phyloP scores from a whole-genome alignment of 2,888 invertebrate species.

The Nemurella pictetii region DNA sequence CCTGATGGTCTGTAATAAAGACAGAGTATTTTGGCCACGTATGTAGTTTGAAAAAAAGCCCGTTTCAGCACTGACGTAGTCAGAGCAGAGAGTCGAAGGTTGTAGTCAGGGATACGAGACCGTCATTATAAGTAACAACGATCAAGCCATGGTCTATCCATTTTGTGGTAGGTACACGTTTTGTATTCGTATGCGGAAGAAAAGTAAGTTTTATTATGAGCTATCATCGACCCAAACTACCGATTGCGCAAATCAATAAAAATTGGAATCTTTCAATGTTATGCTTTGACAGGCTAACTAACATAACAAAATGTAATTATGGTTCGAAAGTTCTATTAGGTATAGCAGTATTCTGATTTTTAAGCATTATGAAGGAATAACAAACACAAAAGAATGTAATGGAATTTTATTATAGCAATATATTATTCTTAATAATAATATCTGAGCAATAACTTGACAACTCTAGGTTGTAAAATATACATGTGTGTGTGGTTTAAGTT shows the following conservation, averaged over 20 bases:
- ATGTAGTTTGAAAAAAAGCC: background rate
- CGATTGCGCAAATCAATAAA: background rate
- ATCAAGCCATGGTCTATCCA: too few species aligned
- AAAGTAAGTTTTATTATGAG: background rate
- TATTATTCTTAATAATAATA: too few species aligned
- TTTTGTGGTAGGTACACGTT: background rate
- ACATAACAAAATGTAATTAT: background rate
- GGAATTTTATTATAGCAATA: background rate
- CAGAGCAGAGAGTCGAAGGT: too few species aligned
- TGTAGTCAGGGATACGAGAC: background rate
- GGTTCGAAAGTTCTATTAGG: background rate
- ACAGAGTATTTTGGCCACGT: background rate
- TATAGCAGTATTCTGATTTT: background rate
- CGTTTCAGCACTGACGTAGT: background rate
- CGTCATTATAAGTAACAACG: background rate
- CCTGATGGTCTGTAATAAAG: background rate
- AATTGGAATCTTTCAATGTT: background rate
- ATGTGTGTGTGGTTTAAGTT: background rate
- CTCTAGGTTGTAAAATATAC: background rate
- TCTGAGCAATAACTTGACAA: background rate
- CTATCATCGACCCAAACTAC: too few species aligned
- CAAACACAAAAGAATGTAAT: background rate
- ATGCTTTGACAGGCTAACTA: background rate
- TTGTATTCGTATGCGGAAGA: background rate
- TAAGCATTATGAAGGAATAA: background rate